These are phyloP conservation scores for Thunnus albacares DNA, from an alignment of 2,797 vertebrate species.

Conservation along the genomic window DNA sequence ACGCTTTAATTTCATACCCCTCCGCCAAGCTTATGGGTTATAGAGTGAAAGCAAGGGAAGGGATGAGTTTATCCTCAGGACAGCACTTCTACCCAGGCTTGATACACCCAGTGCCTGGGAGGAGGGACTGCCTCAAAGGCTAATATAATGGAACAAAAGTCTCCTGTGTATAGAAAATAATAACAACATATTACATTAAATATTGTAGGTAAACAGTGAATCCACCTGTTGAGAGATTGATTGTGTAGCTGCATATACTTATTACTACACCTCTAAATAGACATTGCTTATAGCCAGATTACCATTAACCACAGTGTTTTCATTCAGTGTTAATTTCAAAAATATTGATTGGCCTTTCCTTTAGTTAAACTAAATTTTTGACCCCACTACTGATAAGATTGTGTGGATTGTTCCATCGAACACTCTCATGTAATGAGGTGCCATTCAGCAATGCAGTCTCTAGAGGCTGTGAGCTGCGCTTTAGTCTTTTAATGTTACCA, in stretches of 20 bases:
- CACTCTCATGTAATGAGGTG: neutral
- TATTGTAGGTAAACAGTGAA: neutral
- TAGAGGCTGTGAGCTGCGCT: neutral
- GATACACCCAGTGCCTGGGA: too few relatives aligned
- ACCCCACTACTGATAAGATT: neutral
- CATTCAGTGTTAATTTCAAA: neutral
- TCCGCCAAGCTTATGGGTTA: neutral
- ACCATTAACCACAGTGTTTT: neutral
- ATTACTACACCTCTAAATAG: neutral
- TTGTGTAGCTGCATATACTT: neutral
- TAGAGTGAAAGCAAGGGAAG: neutral
- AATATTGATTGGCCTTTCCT: neutral
- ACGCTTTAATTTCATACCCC: neutral
- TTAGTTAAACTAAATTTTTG: neutral
- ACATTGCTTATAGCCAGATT: neutral
- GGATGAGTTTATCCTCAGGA: neutral
- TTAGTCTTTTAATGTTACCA: slow-evolving; percentile 22
- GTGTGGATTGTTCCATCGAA: slow-evolving; percentile 10
- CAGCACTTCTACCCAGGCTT: neutral
- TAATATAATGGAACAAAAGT: neutral
- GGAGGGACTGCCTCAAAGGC: neutral
- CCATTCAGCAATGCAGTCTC: slow-evolving; percentile 18
- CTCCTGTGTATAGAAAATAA: neutral
- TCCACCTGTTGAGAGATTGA: neutral
- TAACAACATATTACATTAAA: slow-evolving; percentile 6